These are phyloP conservation scores for Cervus canadensis DNA, from an alignment of 2,113 vertebrate species.

Conservation along the genomic window DNA sequence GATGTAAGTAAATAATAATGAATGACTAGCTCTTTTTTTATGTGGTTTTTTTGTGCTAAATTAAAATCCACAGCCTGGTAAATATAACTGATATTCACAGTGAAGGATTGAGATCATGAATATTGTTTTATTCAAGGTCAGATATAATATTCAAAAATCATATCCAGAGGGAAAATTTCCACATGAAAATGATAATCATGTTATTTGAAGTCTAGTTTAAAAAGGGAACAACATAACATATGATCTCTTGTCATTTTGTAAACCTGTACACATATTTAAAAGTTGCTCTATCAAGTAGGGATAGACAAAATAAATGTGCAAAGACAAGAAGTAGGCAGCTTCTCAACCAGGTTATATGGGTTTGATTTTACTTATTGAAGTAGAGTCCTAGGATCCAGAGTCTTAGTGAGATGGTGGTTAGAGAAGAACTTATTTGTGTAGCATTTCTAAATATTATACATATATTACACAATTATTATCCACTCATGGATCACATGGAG, in stretches of 20 bases:
- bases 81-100: neutral
- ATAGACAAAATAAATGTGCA: neutral
- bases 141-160: conserved; percentile 37
- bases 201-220: conserved; percentile 23
- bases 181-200: neutral
- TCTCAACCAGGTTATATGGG: neutral
- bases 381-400: neutral
- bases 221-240: neutral
- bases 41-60: conserved; percentile 46
- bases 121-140: conserved; percentile 43
- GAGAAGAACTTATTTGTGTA: neutral
- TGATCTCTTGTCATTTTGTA: conserved; percentile 25
- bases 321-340: conserved; percentile 38
- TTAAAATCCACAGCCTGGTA: conserved; percentile 50
- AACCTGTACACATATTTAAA: neutral
- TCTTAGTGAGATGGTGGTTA: conserved; percentile 4
- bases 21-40: conserved; percentile 33
- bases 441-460: neutral
- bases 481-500: neutral
- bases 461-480: neutral
- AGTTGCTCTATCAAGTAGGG: neutral
- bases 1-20: conserved; percentile 74
- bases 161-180: neutral
- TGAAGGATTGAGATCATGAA: neutral
- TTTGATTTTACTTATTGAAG: conserved; percentile 51